phyloP scores from a whole-genome alignment of 2,113 vertebrate species.

The Onychostruthus taczanowskii region DNA sequence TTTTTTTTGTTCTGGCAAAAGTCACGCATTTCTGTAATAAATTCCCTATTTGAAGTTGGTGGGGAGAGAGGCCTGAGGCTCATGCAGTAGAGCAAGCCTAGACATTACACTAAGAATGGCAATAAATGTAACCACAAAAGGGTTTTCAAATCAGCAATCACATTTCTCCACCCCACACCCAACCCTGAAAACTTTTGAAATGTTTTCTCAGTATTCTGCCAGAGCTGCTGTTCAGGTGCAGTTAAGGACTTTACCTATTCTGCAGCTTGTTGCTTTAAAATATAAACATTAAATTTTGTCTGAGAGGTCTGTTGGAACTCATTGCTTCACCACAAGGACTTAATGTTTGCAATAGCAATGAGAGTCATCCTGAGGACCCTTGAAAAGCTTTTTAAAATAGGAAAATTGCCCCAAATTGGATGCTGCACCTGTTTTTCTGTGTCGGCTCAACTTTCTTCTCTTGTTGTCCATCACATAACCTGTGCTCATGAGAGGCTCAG shows the following conservation, averaged over 20 bases:
- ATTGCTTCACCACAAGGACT: neutral
- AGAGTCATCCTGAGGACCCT: neutral
- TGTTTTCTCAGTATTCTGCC: neutral
- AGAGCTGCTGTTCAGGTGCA: neutral
- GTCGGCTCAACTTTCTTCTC: neutral
- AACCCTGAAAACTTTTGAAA: neutral
- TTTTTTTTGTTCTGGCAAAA: neutral
- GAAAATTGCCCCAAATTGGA: neutral
- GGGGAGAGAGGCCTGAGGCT: conserved; percentile 33
- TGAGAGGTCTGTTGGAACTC: neutral
- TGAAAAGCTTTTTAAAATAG: neutral
- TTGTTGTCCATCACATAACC: neutral
- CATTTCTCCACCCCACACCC: neutral
- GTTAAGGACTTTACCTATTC: neutral
- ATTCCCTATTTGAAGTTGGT: conserved; percentile 13
- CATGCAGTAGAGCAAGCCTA: neutral
- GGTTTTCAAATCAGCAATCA: neutral
- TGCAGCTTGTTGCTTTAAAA: neutral
- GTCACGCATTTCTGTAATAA: neutral
- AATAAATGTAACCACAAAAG: conserved; percentile 27
- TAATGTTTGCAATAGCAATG: neutral
- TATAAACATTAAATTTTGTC: neutral
- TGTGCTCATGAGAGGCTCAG: neutral
- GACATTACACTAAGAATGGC: neutral
- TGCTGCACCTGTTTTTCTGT: neutral